These are phyloP conservation scores for Dunckerocampus dactyliophorus DNA, from an alignment of 2,113 vertebrate genomes.

Conservation along the genomic window DNA sequence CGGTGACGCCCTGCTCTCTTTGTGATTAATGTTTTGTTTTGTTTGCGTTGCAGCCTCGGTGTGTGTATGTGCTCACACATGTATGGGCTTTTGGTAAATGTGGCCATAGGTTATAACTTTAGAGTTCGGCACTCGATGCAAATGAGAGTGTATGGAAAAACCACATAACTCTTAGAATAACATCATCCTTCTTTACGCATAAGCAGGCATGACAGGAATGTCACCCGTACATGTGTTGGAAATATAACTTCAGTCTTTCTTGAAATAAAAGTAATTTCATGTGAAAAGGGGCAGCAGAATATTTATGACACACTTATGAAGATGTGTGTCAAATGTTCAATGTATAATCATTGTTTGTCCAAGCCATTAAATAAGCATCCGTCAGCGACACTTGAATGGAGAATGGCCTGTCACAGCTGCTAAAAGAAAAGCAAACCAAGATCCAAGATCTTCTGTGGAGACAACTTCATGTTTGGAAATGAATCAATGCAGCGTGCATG, in stretches of 20 bases:
- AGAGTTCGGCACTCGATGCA: conserved; percentile 6
- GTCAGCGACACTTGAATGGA: too few species aligned
- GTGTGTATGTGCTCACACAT: not conserved
- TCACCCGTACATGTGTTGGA: not conserved
- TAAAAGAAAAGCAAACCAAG: too few species aligned
- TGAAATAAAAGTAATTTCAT: too few species aligned
- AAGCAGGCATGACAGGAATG: conserved; percentile 30
- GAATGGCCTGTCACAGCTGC: too few species aligned
- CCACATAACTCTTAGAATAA: conserved; percentile 37
- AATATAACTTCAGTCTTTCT: too few species aligned
- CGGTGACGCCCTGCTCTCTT: conserved; percentile 1
- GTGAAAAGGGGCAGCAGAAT: too few species aligned
- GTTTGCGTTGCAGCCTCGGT: not conserved
- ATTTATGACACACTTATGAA: too few species aligned
- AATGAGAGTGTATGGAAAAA: conserved; percentile 50
- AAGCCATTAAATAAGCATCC: too few species aligned
- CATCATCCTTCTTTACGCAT: conserved; percentile 15
- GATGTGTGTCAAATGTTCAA: too few species aligned
- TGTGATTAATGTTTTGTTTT: conserved; percentile 25
- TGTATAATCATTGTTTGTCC: too few species aligned
- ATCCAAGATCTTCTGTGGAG: not conserved
- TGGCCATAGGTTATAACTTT: conserved; percentile 24
- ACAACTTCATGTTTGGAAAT: conserved; percentile 11
- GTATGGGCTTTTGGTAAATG: conserved; percentile 20
- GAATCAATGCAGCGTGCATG: conserved; percentile 1